Evolutionary conservation across 2,888 invertebrate species (phyloP).

Genomic region (Siphlonurus alternatus): DNA sequence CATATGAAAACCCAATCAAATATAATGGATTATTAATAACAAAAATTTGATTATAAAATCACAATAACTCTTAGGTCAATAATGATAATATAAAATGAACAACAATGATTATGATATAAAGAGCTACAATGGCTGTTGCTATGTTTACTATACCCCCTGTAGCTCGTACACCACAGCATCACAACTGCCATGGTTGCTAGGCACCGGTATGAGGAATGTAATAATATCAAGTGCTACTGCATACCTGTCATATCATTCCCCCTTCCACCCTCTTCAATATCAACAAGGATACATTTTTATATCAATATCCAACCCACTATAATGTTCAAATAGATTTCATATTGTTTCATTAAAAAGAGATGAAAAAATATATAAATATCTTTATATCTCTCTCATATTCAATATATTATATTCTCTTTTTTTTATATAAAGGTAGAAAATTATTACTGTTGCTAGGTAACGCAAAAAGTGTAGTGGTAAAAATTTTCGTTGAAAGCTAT

Average conservation of each 20-base stretch:
- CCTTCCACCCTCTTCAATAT: constrained; percentile 8
- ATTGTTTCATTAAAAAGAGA: background rate
- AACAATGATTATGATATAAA: too few species aligned
- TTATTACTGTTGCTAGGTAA: background rate
- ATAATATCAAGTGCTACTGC: background rate
- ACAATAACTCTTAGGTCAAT: too few species aligned
- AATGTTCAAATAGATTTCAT: background rate
- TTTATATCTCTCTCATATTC: background rate
- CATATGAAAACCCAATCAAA: too few species aligned
- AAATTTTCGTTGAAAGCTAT: too few species aligned
- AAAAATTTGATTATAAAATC: too few species aligned
- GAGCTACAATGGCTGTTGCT: too few species aligned
- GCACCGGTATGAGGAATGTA: background rate
- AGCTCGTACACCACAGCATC: background rate
- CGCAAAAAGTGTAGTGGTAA: too few species aligned
- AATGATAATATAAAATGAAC: too few species aligned
- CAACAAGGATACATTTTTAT: constrained; percentile 16
- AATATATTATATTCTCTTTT: too few species aligned
- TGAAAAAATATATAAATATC: constrained; percentile 24
- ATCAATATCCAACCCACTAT: background rate
- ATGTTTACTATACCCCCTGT: background rate
- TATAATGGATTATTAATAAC: too few species aligned
- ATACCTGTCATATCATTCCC: background rate
- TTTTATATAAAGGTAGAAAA: constrained; percentile 9
- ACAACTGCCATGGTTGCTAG: background rate